These are phyloP conservation scores for Heteromyza rotundicornis DNA, from an alignment of 2,888 invertebrate genomes.

Conservation along the genomic window DNA sequence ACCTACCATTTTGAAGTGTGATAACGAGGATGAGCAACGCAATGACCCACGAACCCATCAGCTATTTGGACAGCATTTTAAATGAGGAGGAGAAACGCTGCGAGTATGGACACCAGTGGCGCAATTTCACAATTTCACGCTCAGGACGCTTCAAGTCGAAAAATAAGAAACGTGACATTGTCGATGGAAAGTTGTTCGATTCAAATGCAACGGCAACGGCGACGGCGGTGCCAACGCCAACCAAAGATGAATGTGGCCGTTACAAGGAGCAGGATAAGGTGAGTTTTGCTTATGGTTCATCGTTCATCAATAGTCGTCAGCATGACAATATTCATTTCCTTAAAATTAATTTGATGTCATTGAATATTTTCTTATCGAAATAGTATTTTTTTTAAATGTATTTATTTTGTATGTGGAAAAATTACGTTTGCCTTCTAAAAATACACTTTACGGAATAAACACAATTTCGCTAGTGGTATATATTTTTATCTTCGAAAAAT, in stretches of 20 bases:
- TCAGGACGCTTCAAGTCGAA: constrained; percentile 68
- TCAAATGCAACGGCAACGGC: constrained; percentile 20
- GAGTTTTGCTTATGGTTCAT: neutral
- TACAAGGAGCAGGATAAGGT: constrained; percentile 27
- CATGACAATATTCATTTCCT: no score
- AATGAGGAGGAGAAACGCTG: constrained; percentile 59
- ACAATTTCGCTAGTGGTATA: no score
- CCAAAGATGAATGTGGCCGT: neutral
- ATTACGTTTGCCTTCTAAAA: constrained; percentile 18
- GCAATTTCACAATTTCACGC: constrained; percentile 66
- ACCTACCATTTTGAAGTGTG: no score
- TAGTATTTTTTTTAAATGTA: no score
- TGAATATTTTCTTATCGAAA: no score
- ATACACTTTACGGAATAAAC: constrained; percentile 12
- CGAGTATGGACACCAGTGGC: constrained; percentile 58
- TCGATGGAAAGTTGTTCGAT: constrained; percentile 66
- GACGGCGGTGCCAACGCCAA: constrained; percentile 1
- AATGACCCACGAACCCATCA: constrained; percentile 55
- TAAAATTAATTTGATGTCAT: no score
- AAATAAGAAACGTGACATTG: constrained; percentile 65
- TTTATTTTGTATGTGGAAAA: neutral
- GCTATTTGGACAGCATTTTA: constrained; percentile 58
- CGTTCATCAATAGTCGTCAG: no score
- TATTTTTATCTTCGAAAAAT: no score
- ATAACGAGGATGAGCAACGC: constrained; percentile 34